phyloP scores from a whole-genome alignment of 2,888 invertebrate species.

The Ophion ventricosus region DNA sequence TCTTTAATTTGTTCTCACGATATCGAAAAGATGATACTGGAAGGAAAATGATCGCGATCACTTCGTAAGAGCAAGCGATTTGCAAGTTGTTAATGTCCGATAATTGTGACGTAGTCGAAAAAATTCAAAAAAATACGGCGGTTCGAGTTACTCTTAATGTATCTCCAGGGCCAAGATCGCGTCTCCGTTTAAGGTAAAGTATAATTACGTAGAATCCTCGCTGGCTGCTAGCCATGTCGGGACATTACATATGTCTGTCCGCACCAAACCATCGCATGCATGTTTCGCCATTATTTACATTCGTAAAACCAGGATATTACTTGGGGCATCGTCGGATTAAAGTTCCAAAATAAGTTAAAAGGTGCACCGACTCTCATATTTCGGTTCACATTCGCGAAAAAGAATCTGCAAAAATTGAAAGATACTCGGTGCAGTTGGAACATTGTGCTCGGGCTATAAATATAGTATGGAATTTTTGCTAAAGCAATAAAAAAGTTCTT shows the following conservation, averaged over 20 bases:
- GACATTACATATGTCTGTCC: conserved; percentile 25
- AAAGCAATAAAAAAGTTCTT: too few species aligned
- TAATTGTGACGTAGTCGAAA: neutral
- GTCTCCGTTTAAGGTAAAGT: neutral
- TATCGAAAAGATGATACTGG: too few species aligned
- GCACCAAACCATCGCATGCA: conserved; percentile 14
- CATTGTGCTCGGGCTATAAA: too few species aligned
- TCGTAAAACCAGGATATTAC: conserved; percentile 7
- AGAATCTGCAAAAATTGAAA: neutral
- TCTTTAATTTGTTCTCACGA: too few species aligned
- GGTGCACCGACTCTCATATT: neutral
- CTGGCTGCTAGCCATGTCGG: conserved; percentile 17
- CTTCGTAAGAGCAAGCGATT: too few species aligned
- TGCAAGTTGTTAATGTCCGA: neutral
- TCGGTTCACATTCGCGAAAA: too few species aligned
- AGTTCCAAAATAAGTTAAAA: conserved; percentile 3
- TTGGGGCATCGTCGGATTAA: neutral
- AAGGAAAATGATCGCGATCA: too few species aligned
- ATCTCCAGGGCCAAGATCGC: conserved; percentile 8
- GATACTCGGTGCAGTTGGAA: neutral
- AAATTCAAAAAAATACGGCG: neutral
- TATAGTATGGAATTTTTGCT: too few species aligned
- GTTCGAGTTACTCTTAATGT: neutral
- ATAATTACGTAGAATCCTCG: conserved; percentile 12
- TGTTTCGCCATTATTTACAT: conserved; percentile 23